Conservation (phyloP, 2,797 vertebrate genomes). For the Merluccius polli region DNA sequence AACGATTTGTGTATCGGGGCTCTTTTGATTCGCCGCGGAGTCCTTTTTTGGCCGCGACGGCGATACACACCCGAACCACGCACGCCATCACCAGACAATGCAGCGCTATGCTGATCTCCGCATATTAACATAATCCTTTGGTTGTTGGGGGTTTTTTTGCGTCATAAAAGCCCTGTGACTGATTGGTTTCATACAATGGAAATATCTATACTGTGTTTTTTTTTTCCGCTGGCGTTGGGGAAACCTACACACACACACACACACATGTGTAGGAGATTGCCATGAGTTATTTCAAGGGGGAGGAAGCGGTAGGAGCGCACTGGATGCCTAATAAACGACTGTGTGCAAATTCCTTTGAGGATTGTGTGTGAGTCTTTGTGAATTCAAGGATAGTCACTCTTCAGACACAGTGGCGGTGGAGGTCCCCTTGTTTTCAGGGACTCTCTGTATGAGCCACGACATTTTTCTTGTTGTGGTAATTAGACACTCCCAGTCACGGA, state of each 20-base stretch:
- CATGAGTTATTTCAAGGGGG: not conserved
- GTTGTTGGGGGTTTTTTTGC: not conserved
- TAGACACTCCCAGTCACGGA: slow-evolving; percentile 64
- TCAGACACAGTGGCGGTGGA: slow-evolving; percentile 30
- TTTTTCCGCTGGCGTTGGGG: not conserved
- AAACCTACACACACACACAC: not conserved
- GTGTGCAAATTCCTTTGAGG: not conserved
- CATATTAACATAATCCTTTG: not conserved
- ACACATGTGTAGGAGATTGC: no score
- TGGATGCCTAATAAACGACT: not conserved
- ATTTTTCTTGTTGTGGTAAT: slow-evolving; percentile 74
- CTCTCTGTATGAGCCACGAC: slow-evolving; percentile 34
- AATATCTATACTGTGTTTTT: not conserved
- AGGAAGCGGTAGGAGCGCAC: not conserved
- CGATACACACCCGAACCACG: slow-evolving; percentile 73
- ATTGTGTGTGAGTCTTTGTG: not conserved
- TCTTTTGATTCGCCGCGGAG: slow-evolving; percentile 86
- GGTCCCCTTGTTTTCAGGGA: slow-evolving; percentile 48
- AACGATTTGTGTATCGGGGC: slow-evolving; percentile 87
- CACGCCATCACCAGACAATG: slow-evolving; percentile 80
- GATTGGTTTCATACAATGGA: not conserved
- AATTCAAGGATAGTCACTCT: not conserved
- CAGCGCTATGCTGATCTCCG: slow-evolving; percentile 55
- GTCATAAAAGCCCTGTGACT: not conserved
- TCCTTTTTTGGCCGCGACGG: slow-evolving; percentile 82